Evolutionary conservation across 2,888 invertebrate species (phyloP), one percentile per base, ranked within the genome.

Genomic region (Microplitis deprimator): DNA sequence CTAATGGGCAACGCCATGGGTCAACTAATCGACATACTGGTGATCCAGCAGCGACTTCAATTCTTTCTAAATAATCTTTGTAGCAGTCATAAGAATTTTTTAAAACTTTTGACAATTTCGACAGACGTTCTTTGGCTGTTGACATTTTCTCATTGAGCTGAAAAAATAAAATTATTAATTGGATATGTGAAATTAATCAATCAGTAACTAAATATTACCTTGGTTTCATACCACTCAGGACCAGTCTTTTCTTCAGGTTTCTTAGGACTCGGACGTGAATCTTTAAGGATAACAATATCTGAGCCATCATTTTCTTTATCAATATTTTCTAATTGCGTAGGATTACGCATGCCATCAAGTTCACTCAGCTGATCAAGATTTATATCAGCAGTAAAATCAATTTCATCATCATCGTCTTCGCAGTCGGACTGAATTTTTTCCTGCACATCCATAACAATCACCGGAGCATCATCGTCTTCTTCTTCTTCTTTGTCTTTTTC

Each of bases 71-170:
- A 87, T 88, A 89, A 6, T 84, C 85, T 73, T 86, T 85, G 76
- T 89, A 89, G 41, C 82, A 60, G 29, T 89, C 88, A 81, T 89
- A 89, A 67, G 88, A 87, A 75, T 84, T 83, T 81, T 85, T 87
- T 41, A 89, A 82, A 6, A 89, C 86, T 65, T 86, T 85, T 4
- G 89, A 86, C 41, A 89, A 82, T 79, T 88, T 88, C 4, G 86
- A 81, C 3, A 89, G 79, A 61, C 87, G 84, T 73, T 89, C 88
- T 78, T 84, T 87, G 6, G 89, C 85, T 6, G 83, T 82, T 10
- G 77, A 74, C 59, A 84, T 84, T 81, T 90, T 90, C 6, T 82
- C 81, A 50, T 81, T 79, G 20, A 90, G 81, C 89, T 90, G 71
- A 8, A 84, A 61, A 69, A 10, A 29, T 17, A 67, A 61, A 73